These are phyloP conservation scores for Atrichornis clamosus DNA, from an alignment of 2,113 vertebrate species.

Conservation along the genomic window DNA sequence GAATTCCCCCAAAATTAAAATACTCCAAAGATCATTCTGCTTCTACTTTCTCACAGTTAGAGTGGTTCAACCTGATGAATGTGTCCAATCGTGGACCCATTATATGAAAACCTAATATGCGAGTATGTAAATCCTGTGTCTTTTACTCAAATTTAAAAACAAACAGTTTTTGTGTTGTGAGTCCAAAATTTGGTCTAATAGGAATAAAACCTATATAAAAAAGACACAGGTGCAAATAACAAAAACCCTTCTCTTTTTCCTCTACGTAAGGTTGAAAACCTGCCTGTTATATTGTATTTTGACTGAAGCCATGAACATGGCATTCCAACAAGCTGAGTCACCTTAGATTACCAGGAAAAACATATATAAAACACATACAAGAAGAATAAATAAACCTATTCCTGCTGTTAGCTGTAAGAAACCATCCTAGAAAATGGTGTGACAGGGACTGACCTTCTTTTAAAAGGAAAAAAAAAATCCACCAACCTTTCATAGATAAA, in stretches of 20 bases:
- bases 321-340: not conserved
- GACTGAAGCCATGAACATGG: constrained; percentile 21
- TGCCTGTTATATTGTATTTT: not conserved
- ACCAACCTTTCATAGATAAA: constrained; percentile 31
- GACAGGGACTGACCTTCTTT: constrained; percentile 38
- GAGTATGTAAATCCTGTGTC: not conserved
- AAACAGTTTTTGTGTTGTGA: not conserved
- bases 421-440: not conserved
- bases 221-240: not conserved
- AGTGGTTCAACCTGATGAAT: not conserved
- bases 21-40: not conserved
- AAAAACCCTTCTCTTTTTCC: not conserved
- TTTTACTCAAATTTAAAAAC: not conserved
- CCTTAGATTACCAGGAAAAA: not conserved
- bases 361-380: not conserved
- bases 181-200: not conserved
- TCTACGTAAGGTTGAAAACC: not conserved
- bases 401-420: not conserved
- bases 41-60: not conserved
- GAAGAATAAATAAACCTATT: not conserved
- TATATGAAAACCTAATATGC: not conserved
- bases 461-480: not conserved
- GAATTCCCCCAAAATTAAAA: not conserved
- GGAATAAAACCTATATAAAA: not conserved
- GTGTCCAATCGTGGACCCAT: not conserved